Evolutionary conservation across 2,888 invertebrate genomes (phyloP), one percentile per base, ranked within the genome.

Genomic region (Chrysolina americana): DNA sequence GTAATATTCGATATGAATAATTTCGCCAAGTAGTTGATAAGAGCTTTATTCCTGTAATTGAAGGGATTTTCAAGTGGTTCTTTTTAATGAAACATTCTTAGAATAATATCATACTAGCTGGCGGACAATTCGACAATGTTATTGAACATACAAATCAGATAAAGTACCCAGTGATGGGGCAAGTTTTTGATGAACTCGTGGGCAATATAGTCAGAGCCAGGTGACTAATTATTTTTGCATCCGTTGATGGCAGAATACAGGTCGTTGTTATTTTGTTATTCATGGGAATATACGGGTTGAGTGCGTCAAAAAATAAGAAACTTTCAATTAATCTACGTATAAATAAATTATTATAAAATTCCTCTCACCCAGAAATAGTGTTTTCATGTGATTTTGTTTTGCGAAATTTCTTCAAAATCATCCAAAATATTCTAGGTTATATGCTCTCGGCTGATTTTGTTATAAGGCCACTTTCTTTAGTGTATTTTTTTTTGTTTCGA

Each of bases 111-210:
- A n/a, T n/a, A n/a, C n/a, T n/a, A n/a, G n/a, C n/a, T n/a, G n/a
- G n/a, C n/a, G n/a, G n/a, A n/a, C n/a, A n/a, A 41, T 62, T 69
- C 13, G 41, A 28, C 36, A 62, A 62, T n/a, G 19, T 69, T 41
- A 41, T 59, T 21, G 13, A 28, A 15, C n/a, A 15, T 6, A 10
- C 47, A n/a, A n/a, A n/a, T n/a, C n/a, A n/a, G n/a, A n/a, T n/a
- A n/a, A n/a, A n/a, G n/a, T n/a, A n/a, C n/a, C n/a, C n/a, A 47
- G 6, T 47, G 8, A 2, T 47, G 47, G n/a, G 47, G 47, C 6
- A 47, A n/a, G n/a, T 47, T 47, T n/a, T 47, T 15, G 3, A 47
- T 3, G 6, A 47, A 47, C 4, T 44, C 10, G 44, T n/a, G n/a
- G n/a, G n/a, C 2, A 5, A 47, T 47, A 47, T 47, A 15, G 10